phyloP scores from a whole-genome alignment of 2,888 invertebrate genomes.

The Chouioia cunea region DNA sequence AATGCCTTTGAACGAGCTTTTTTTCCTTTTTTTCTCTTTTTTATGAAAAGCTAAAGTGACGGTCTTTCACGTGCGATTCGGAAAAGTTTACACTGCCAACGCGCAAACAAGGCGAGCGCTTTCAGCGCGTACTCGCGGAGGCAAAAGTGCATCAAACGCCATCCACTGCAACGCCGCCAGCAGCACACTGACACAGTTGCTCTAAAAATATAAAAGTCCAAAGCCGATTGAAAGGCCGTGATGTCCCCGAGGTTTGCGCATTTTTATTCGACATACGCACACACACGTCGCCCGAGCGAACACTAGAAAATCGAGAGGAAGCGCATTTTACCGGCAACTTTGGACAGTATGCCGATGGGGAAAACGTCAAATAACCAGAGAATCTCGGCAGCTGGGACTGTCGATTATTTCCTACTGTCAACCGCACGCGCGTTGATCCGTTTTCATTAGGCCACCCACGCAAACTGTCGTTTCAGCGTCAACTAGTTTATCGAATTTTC shows the following conservation, averaged over 20 bases:
- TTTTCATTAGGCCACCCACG: neutral
- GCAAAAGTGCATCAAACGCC: conserved; percentile 11
- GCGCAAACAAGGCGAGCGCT: no score
- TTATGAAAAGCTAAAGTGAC: no score
- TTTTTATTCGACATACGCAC: conserved; percentile 18
- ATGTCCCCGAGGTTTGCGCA: neutral
- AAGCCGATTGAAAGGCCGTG: neutral
- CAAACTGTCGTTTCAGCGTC: conserved; percentile 1
- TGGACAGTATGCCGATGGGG: conserved; percentile 16
- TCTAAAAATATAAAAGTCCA: conserved; percentile 1
- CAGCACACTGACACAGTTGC: neutral
- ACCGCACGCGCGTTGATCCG: no score
- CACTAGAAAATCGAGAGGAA: conserved; percentile 2
- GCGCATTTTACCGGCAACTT: conserved; percentile 12
- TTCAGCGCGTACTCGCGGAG: no score
- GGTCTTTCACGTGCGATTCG: conserved; percentile 14
- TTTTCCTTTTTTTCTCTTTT: no score
- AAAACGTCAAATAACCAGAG: conserved; percentile 28
- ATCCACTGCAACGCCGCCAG: no score
- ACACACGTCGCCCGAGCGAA: conserved; percentile 1
- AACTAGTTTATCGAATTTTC: neutral
- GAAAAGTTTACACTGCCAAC: no score
- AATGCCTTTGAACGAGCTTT: no score
- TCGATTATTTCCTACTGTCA: conserved; percentile 9
- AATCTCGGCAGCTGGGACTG: conserved; percentile 2